These are phyloP conservation scores for Recurvirostra avosetta DNA, from an alignment of 2,113 vertebrate genomes.

Conservation along the genomic window DNA sequence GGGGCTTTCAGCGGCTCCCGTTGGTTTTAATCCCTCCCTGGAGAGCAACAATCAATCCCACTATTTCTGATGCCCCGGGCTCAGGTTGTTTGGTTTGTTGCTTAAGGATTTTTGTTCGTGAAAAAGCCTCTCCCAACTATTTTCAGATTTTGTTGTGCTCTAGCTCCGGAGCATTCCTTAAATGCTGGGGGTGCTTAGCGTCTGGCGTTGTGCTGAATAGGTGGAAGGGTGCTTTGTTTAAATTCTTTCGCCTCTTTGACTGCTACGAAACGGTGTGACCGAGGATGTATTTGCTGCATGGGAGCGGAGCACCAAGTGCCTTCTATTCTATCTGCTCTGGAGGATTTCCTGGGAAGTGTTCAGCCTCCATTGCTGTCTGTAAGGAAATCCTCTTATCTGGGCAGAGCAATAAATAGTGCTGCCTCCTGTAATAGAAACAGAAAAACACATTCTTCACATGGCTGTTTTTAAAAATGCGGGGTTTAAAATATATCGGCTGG, in stretches of 20 bases:
- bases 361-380: slow-evolving; percentile 58
- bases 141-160: background rate
- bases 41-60: background rate
- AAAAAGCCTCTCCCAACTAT: background rate
- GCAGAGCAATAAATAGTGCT: slow-evolving; percentile 60
- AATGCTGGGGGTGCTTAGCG: background rate
- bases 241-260: background rate
- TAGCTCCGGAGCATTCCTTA: background rate
- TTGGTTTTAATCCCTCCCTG: background rate
- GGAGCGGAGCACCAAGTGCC: slow-evolving; percentile 19
- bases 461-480: slow-evolving; percentile 20
- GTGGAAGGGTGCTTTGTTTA: slow-evolving; percentile 21
- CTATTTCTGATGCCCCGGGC: background rate
- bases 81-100: background rate
- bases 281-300: background rate
- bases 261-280: background rate
- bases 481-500: background rate
- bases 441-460: slow-evolving; percentile 34
- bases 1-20: background rate
- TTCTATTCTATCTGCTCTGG: slow-evolving; percentile 33
- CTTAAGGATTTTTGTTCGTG: background rate
- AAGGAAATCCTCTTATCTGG: slow-evolving; percentile 72
- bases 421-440: slow-evolving; percentile 48
- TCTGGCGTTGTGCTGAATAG: background rate
- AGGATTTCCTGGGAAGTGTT: slow-evolving; percentile 66